Percentiles rank a stretch among this genome's conserved stretches.
Conservation (phyloP, 2,888 invertebrate species). For the Troides helena region DNA sequence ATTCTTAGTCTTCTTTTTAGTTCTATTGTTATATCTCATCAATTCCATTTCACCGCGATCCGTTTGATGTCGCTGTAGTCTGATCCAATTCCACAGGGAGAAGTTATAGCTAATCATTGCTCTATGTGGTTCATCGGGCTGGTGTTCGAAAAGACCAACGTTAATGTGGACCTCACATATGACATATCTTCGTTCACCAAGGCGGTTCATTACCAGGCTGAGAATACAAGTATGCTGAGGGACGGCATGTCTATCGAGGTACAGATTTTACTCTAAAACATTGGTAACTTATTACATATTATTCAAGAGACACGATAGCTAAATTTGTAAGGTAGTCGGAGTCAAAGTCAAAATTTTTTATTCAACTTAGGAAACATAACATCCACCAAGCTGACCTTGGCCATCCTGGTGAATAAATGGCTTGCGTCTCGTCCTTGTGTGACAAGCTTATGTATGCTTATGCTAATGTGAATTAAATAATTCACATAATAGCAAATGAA, state of each 20-base stretch:
- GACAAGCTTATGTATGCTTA: too few relatives aligned
- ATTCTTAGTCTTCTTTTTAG: not conserved
- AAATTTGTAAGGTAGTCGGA: too few relatives aligned
- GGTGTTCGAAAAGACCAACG: conserved; percentile 92
- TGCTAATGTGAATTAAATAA: too few relatives aligned
- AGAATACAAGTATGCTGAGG: conserved; percentile 83
- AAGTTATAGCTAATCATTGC: conserved; percentile 79
- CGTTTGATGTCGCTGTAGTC: conserved; percentile 21
- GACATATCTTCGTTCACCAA: conserved; percentile 96
- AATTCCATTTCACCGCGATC: not conserved
- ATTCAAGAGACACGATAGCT: too few relatives aligned
- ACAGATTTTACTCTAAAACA: not conserved
- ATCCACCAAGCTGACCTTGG: too few relatives aligned
- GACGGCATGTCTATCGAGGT: conserved; percentile 87
- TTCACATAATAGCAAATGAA: too few relatives aligned
- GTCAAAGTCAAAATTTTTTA: too few relatives aligned
- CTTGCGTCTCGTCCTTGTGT: too few relatives aligned
- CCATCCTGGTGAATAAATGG: too few relatives aligned
- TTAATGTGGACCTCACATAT: conserved; percentile 95
- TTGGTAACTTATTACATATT: not conserved
- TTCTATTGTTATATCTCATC: not conserved
- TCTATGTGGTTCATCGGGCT: conserved; percentile 99
- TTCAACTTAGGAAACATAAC: too few relatives aligned
- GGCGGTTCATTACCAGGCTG: conserved; percentile 89
- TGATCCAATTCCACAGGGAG: conserved; percentile 52